A percentile compares a stretch with the other conserved stretches of the same genome.
Evolutionary conservation across 2,113 vertebrate species (phyloP).

Genomic region (Parus major): DNA sequence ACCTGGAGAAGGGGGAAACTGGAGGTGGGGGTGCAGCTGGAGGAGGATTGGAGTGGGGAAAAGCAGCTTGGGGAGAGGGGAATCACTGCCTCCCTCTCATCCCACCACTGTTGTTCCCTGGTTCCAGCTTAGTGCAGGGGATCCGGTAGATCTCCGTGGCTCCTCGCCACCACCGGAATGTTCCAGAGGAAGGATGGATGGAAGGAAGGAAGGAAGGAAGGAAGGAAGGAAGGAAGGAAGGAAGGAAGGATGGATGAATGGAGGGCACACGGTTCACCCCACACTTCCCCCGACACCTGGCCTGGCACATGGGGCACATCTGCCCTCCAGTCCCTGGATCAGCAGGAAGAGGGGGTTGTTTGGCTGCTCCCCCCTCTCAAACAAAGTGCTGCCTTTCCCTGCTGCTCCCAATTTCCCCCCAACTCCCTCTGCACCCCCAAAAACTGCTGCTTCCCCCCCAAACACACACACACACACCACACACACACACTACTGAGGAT

Average conservation of each 20-base stretch:
- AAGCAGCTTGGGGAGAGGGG: background rate
- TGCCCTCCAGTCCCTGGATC: background rate
- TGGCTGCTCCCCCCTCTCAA: background rate
- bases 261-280: conserved; percentile 36
- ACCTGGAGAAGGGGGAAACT: background rate
- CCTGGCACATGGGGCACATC: background rate
- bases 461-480: background rate
- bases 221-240: conserved; percentile 14
- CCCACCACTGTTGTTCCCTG: background rate
- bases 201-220: background rate
- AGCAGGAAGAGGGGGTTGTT: background rate
- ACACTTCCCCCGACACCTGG: rapidly evolving
- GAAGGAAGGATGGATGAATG: conserved; percentile 2
- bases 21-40: background rate
- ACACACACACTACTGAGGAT: background rate
- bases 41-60: background rate
- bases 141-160: conserved; percentile 68
- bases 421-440: background rate
- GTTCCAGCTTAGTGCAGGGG: conserved; percentile 73
- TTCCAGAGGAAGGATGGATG: conserved; percentile 42
- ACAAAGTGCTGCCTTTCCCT: background rate
- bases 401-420: background rate
- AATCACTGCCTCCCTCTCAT: background rate
- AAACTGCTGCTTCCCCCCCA: background rate
- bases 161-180: conserved; percentile 29